These are phyloP conservation scores for Echiichthys vipera DNA, from an alignment of 2,797 vertebrate genomes.

Conservation along the genomic window DNA sequence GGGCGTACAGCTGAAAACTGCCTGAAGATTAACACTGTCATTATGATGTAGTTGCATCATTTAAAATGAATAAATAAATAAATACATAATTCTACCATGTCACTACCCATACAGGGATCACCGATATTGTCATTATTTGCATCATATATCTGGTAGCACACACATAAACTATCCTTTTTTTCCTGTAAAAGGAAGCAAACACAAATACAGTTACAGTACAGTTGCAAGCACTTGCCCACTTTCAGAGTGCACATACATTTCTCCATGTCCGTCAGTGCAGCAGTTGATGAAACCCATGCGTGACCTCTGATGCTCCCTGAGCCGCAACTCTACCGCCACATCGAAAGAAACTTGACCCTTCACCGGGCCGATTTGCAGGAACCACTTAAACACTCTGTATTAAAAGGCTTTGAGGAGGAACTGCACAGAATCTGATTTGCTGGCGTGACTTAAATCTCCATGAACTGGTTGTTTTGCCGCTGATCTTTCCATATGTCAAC, in stretches of 20 bases:
- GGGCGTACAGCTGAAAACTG: slow-evolving; percentile 5
- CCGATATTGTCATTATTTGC: background rate
- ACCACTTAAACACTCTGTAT: slow-evolving; percentile 37
- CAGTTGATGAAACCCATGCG: slow-evolving; percentile 20
- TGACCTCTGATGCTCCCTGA: slow-evolving; percentile 40
- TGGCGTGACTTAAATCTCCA: background rate
- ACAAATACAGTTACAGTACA: background rate
- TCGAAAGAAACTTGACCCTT: slow-evolving; percentile 39
- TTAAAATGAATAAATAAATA: too few relatives aligned
- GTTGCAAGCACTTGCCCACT: background rate
- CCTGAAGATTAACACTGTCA: slow-evolving; percentile 4
- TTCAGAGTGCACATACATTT: background rate
- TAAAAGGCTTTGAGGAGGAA: slow-evolving; percentile 32
- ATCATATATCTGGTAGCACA: slow-evolving; percentile 16
- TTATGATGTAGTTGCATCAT: background rate
- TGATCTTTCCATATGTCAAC: background rate
- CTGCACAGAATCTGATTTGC: background rate
- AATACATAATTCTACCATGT: too few relatives aligned
- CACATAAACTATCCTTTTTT: background rate
- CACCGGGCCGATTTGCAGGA: slow-evolving; percentile 23
- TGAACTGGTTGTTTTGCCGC: background rate
- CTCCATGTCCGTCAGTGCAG: slow-evolving; percentile 5
- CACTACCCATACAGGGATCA: background rate
- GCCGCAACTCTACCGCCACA: slow-evolving; percentile 31
- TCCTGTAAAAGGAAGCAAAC: background rate